These are phyloP conservation scores for Alca torda DNA, from an alignment of 2,797 vertebrate species.

Conservation along the genomic window DNA sequence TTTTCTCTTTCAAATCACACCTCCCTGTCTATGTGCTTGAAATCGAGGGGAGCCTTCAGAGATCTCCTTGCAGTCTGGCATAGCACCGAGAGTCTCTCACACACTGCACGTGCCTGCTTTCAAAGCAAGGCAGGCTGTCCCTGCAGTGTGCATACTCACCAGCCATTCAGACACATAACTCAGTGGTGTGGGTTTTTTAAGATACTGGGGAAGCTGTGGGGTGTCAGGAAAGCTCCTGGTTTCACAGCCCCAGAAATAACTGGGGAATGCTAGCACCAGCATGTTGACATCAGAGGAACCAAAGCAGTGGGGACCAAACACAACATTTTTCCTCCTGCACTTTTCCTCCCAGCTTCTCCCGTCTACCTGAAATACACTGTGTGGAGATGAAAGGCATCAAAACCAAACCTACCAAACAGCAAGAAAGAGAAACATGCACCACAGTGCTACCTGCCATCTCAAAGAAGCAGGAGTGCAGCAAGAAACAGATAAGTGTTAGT, in stretches of 20 bases:
- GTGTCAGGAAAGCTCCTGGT: neutral
- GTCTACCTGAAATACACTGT: neutral
- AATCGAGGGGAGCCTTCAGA: neutral
- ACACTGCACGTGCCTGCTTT: fast-evolving
- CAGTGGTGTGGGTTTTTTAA: neutral
- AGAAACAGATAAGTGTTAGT: neutral
- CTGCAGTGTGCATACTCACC: neutral
- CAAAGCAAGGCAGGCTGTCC: neutral
- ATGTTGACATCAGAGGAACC: neutral
- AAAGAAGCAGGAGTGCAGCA: neutral
- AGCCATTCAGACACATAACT: neutral
- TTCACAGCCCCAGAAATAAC: neutral
- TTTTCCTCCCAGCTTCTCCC: neutral
- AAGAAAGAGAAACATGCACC: neutral
- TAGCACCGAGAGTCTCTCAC: neutral
- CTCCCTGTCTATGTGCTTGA: neutral
- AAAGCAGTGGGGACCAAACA: neutral
- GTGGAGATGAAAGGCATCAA: neutral
- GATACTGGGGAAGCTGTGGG: neutral
- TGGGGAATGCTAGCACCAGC: neutral
- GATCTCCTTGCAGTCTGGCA: neutral
- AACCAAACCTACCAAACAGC: neutral
- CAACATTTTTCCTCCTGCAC: neutral
- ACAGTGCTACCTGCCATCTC: neutral
- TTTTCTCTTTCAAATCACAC: neutral